These are phyloP conservation scores for Aphidoletes aphidimyza DNA, from an alignment of 2,888 invertebrate species.

Conservation along the genomic window DNA sequence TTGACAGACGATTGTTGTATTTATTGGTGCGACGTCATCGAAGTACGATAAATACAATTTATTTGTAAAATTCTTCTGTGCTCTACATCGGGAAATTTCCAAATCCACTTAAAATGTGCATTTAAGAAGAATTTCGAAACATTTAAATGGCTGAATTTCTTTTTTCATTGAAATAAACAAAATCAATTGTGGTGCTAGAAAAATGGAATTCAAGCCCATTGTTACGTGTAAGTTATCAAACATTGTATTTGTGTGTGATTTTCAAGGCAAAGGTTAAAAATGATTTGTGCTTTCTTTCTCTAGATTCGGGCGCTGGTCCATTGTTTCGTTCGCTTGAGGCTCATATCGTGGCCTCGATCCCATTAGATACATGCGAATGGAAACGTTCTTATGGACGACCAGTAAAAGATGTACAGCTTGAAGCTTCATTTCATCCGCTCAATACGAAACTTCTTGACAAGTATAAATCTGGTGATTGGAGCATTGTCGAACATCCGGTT, in stretches of 20 bases:
- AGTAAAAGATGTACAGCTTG: constrained; percentile 83
- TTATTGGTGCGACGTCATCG: constrained; percentile 39
- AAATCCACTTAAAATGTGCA: not conserved
- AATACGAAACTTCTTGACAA: constrained; percentile 74
- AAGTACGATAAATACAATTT: not conserved
- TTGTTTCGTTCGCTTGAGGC: constrained; percentile 86
- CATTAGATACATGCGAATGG: constrained; percentile 92
- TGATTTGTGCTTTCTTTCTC: not conserved
- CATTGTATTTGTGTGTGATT: not conserved
- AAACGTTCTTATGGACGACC: constrained; percentile 88
- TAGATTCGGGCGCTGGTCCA: constrained; percentile 86
- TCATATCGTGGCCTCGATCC: constrained; percentile 80
- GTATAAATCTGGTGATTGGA: constrained; percentile 78
- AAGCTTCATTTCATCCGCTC: constrained; percentile 83
- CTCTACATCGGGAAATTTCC: not conserved
- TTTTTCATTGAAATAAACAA: not conserved
- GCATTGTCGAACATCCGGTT: constrained; percentile 87
- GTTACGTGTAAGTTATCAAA: constrained; percentile 60
- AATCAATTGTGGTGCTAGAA: not conserved
- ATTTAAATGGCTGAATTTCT: not conserved
- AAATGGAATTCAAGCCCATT: constrained; percentile 64
- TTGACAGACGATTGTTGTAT: constrained; percentile 40
- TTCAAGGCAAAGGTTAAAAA: not conserved
- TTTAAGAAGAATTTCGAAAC: not conserved
- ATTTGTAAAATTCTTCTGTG: not conserved